Evolutionary conservation across 2,797 vertebrate species (phyloP).

Genomic region (Hafferia zeledoni): DNA sequence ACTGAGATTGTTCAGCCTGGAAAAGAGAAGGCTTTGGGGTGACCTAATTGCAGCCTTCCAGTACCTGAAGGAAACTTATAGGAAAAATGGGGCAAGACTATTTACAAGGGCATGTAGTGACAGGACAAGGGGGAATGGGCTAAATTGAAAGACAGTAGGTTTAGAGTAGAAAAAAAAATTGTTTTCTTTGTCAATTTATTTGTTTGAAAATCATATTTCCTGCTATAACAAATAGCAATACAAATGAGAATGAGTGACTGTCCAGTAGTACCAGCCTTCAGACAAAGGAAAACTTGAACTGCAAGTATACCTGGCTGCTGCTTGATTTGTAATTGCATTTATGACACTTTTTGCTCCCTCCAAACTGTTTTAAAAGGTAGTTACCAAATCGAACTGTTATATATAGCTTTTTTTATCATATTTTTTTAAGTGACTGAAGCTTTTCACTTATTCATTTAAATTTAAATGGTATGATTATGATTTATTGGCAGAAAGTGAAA

Average conservation of each 20-base stretch:
- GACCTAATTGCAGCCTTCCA: background rate
- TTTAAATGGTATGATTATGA: background rate
- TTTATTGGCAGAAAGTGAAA: constrained; percentile 3
- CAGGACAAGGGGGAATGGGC: background rate
- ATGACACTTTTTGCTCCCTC: background rate
- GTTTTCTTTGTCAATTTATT: background rate
- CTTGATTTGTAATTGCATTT: background rate
- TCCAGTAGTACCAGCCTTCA: background rate
- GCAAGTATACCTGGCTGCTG: background rate
- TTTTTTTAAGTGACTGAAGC: background rate
- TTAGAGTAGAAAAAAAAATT: background rate
- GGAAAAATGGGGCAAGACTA: background rate
- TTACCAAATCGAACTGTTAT: background rate
- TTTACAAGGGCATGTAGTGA: background rate
- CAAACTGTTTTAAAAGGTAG: background rate
- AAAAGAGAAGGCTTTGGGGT: no score
- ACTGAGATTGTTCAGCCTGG: no score
- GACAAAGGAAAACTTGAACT: background rate
- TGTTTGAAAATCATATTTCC: background rate
- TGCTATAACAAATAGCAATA: background rate
- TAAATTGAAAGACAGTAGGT: background rate
- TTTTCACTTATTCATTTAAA: background rate
- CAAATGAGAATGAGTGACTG: background rate
- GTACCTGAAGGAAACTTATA: background rate
- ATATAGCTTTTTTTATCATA: background rate